A percentile compares a stretch with the other conserved stretches of the same genome.
Evolutionary conservation across 2,888 invertebrate species (phyloP).

Genomic region (Stomorhina lunata): DNA sequence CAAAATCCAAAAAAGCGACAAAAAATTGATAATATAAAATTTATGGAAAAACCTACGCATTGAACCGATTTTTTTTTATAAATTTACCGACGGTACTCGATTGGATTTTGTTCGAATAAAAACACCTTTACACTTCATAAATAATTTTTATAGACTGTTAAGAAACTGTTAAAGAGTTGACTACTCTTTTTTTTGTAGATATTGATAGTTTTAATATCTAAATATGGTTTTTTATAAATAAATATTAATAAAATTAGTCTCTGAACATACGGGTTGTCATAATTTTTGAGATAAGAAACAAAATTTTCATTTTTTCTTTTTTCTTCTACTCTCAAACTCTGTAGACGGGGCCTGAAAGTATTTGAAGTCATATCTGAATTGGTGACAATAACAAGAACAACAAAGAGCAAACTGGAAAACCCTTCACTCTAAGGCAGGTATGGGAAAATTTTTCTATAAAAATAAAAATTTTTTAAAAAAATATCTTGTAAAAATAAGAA

Average conservation of each 20-base stretch:
- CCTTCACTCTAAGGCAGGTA: too few species aligned
- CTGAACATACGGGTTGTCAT: conserved; percentile 55
- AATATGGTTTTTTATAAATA: conserved; percentile 5
- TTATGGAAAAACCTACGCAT: conserved; percentile 57
- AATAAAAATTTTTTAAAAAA: too few species aligned
- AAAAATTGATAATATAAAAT: not conserved
- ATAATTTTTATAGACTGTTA: conserved; percentile 52
- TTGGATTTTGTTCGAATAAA: conserved; percentile 10
- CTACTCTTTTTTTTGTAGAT: conserved; percentile 20
- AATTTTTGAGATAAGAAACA: conserved; percentile 54
- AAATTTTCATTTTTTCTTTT: not conserved
- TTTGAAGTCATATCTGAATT: not conserved
- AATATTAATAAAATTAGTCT: conserved; percentile 8
- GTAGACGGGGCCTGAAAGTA: too few species aligned
- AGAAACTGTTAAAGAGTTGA: too few species aligned
- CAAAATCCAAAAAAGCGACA: not conserved
- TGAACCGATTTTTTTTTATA: not conserved
- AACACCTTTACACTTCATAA: conserved; percentile 57
- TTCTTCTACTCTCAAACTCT: not conserved
- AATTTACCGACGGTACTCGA: not conserved
- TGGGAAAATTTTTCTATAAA: too few species aligned
- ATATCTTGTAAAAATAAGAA: too few species aligned
- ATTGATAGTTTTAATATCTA: conserved; percentile 4
- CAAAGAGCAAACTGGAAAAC: too few species aligned
- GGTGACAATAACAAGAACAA: too few species aligned